These are phyloP conservation scores for Antennarius striatus DNA, from an alignment of 2,113 vertebrate genomes.

Conservation along the genomic window DNA sequence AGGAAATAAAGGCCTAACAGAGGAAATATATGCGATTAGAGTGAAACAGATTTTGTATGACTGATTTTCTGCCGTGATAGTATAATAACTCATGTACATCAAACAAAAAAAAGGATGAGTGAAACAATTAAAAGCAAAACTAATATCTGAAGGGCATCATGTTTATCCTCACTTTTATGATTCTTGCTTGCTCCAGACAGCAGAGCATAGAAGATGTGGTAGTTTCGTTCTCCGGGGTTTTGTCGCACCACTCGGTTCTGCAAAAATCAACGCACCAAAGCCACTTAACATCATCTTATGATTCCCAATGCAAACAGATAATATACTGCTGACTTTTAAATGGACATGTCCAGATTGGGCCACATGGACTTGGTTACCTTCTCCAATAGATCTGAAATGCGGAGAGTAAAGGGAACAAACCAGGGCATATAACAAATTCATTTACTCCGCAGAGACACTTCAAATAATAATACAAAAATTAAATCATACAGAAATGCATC, in stretches of 20 bases:
- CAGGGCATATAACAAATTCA: not conserved
- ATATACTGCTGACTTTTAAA: not conserved
- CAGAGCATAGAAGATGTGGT: slow-evolving; percentile 92
- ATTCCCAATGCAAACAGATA: slow-evolving; percentile 9
- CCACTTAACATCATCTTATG: slow-evolving; percentile 16
- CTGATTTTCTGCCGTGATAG: no score
- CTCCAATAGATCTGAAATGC: slow-evolving; percentile 79
- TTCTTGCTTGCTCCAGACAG: slow-evolving; percentile 83
- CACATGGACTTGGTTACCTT: slow-evolving; percentile 63
- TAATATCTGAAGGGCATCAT: not conserved
- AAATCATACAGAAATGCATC: not conserved
- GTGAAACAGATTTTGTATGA: no score
- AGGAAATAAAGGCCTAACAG: slow-evolving; percentile 83
- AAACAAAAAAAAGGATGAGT: not conserved
- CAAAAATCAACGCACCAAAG: slow-evolving; percentile 43
- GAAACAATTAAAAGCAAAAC: not conserved
- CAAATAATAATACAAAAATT: not conserved
- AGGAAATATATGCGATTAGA: not conserved
- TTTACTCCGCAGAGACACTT: not conserved
- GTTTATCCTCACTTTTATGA: slow-evolving; percentile 79
- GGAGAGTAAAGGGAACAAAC: slow-evolving; percentile 65
- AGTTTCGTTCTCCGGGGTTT: slow-evolving; percentile 89
- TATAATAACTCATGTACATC: not conserved
- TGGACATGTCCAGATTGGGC: not conserved
- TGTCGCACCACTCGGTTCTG: slow-evolving; percentile 92